Percentiles rank a stretch among this genome's conserved stretches.
These are phyloP conservation scores for Scrobipalpa atriplicella DNA, from an alignment of 2,888 invertebrate species.

Conservation along the genomic window DNA sequence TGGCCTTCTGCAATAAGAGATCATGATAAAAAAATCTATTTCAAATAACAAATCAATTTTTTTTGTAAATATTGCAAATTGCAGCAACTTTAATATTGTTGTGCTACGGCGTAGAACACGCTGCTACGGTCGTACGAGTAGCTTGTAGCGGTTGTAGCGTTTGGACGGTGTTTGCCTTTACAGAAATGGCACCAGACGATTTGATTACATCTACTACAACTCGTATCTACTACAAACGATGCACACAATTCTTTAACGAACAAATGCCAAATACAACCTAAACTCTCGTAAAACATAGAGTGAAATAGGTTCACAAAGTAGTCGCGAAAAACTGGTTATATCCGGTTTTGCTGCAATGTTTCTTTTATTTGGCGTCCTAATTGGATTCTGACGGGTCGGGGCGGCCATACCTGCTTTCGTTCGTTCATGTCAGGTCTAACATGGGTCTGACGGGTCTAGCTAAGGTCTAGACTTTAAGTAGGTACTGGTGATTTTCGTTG, in stretches of 20 bases:
- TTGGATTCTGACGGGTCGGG: constrained; percentile 55
- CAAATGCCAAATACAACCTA: not conserved
- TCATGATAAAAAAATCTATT: not conserved
- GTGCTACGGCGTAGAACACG: too few species aligned
- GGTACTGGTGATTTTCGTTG: too few species aligned
- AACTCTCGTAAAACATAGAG: not conserved
- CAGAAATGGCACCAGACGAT: too few species aligned
- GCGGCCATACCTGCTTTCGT: not conserved
- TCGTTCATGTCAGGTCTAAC: not conserved
- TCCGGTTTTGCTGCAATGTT: constrained; percentile 41
- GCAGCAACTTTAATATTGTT: too few species aligned
- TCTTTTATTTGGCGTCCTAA: constrained; percentile 67
- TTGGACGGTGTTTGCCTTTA: too few species aligned
- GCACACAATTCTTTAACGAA: not conserved
- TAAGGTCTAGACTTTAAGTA: not conserved
- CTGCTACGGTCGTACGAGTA: too few species aligned
- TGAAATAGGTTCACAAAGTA: too few species aligned
- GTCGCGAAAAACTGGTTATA: not conserved
- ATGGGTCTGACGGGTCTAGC: not conserved
- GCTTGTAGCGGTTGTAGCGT: too few species aligned
- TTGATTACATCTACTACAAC: too few species aligned
- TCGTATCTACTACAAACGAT: too few species aligned
- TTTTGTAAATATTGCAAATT: too few species aligned
- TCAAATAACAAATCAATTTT: too few species aligned
- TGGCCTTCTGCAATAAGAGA: constrained; percentile 1